A percentile compares a stretch with the other conserved stretches of the same genome.
Conservation (phyloP, 2,888 invertebrate species). For the Mythimna impura region DNA sequence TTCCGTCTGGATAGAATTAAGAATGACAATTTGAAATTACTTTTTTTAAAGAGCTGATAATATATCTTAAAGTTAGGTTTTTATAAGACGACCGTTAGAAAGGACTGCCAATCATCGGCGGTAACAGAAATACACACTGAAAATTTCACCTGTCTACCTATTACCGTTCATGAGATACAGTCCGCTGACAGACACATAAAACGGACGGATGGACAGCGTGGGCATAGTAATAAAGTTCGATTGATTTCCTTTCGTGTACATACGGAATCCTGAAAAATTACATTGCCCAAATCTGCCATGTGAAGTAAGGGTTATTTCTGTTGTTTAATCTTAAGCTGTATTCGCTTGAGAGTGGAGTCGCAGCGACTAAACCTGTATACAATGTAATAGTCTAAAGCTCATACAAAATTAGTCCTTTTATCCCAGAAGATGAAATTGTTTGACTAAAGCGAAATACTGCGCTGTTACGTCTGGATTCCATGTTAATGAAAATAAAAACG, state of each 20-base stretch:
- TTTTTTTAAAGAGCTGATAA: no score
- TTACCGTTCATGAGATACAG: no score
- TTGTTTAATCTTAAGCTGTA: background rate
- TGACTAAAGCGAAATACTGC: no score
- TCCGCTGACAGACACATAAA: no score
- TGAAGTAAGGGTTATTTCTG: background rate
- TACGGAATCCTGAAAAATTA: no score
- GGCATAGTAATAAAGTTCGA: no score
- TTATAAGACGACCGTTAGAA: background rate
- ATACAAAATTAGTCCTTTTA: background rate
- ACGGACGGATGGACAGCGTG: no score
- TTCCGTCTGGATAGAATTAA: background rate
- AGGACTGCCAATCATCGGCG: background rate
- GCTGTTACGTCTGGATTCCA: background rate
- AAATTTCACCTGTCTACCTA: no score
- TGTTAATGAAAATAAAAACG: conserved; percentile 36
- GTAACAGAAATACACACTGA: no score
- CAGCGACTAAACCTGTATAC: background rate
- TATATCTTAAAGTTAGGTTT: no score
- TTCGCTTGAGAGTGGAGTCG: background rate
- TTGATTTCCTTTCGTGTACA: no score
- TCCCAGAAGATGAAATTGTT: background rate
- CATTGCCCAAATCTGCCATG: background rate
- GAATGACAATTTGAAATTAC: no score
- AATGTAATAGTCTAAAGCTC: background rate